phyloP scores from a whole-genome alignment of 2,797 vertebrate genomes.

The Aratinga solstitialis region DNA sequence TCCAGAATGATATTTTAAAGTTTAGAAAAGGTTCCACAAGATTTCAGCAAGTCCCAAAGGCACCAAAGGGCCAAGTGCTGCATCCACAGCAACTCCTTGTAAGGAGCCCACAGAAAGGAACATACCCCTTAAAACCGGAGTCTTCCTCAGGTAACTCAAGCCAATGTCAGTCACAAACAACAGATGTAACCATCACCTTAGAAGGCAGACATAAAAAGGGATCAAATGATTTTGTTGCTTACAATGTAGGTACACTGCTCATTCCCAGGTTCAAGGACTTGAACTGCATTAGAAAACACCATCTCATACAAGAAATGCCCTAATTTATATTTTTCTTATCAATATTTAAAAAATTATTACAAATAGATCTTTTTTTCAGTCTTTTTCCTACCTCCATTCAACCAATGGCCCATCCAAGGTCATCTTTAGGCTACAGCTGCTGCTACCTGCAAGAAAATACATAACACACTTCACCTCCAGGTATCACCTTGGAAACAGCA shows the following conservation, averaged over 20 bases:
- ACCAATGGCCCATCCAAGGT: constrained; percentile 33
- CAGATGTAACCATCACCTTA: background rate
- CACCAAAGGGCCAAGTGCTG: background rate
- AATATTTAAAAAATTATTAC: background rate
- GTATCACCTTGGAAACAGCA: constrained; percentile 54
- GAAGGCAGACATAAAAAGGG: background rate
- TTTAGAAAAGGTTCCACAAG: background rate
- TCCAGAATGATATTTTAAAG: background rate
- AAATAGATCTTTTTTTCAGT: background rate
- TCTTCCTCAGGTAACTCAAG: background rate
- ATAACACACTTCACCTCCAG: constrained; percentile 37
- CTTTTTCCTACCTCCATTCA: background rate
- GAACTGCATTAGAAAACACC: background rate
- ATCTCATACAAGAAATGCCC: background rate
- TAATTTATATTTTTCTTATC: background rate
- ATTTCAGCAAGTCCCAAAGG: background rate
- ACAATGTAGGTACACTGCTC: background rate
- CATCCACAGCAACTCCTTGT: background rate
- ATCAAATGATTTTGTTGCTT: constrained; percentile 23
- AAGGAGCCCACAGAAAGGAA: background rate
- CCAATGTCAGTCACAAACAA: background rate
- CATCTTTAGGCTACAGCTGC: constrained; percentile 17
- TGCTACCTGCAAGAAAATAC: constrained; percentile 22
- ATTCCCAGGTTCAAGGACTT: background rate
- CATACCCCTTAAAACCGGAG: background rate